Base-by-base conservation (phyloP, 2,888 invertebrate genomes). In the Bombyx huttoni region DNA sequence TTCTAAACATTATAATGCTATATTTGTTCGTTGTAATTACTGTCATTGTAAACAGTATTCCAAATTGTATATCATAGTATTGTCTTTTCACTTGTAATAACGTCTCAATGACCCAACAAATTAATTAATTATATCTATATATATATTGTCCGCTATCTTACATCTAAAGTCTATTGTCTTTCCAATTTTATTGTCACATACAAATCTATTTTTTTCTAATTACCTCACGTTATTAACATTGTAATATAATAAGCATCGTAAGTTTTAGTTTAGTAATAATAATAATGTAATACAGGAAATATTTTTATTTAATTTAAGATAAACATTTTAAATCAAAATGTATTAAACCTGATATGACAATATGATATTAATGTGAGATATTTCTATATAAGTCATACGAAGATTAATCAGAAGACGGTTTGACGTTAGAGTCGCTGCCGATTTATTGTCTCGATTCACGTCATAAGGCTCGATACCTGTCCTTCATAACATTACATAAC, bases 61-160 rank as follows among this genome's bases (percentile, higher is more conserved):
- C 24, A 24, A 24, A 46, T 34, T 48, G 45, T 54, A 40, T 40
- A 40, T 40, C 40, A 40, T 10, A 10, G 12, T 40, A 40, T 40
- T 40, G 40, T 40, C 40, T 47, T 14, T 47, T 51, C 14, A 14
- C 48, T 48, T 8, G 51, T 58, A 54, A 53, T 56, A 45, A 40
- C 12, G 12, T 40, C 40, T 10, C 12, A 40, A 10, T 12, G 8
- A 40, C 40, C 12, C 40, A 40, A 40, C 40, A 40, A 24, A 24
- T 62, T 54, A 56, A 52, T 58, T 60, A 58, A 55, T 61, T 58
- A 64, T 24, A 24, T 5, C 5, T 24, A 24, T 24, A 5, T 24
- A 5, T 24, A 24, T 64, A 61, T 75, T 81, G 77, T 81, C 81
- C 81, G 74, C 70, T 75, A 75, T 68, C 59, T 71, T 73, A 72